Percentiles rank a stretch among this genome's conserved stretches.
Conservation (phyloP, 2,888 invertebrate genomes). For the Orthosia gracilis region DNA sequence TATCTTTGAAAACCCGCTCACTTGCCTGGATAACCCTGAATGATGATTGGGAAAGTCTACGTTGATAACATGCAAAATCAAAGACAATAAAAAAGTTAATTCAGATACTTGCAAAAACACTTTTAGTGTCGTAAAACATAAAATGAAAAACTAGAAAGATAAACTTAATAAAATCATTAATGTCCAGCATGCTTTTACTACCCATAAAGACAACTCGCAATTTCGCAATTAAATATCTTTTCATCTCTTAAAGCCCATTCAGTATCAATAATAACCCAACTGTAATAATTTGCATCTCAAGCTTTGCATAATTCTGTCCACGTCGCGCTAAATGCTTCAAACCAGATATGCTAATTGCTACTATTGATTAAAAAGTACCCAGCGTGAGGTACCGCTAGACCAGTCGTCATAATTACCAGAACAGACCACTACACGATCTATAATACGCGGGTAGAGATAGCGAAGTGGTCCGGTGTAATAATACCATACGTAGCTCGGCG, state of each 20-base stretch:
- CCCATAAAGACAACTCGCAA: slow-evolving; percentile 17
- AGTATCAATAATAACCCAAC: slow-evolving; percentile 52
- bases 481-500: slow-evolving; percentile 81
- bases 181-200: slow-evolving; percentile 4
- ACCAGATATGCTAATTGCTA: slow-evolving; percentile 85
- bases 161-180: slow-evolving; percentile 24
- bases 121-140: neutral
- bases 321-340: slow-evolving; percentile 73
- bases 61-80: slow-evolving; percentile 30
- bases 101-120: neutral
- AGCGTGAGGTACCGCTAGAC: slow-evolving; percentile 84
- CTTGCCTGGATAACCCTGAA: slow-evolving; percentile 32
- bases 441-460: slow-evolving; percentile 84
- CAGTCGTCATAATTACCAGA: slow-evolving; percentile 86
- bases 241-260: slow-evolving; percentile 37
- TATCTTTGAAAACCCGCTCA: slow-evolving; percentile 29
- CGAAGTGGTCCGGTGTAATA: slow-evolving; percentile 85
- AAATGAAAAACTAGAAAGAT: neutral
- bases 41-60: slow-evolving; percentile 27
- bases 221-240: slow-evolving; percentile 34
- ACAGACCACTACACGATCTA: slow-evolving; percentile 74
- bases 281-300: slow-evolving; percentile 58
- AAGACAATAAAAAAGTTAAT: slow-evolving; percentile 4
- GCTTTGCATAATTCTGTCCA: slow-evolving; percentile 70
- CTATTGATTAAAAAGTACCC: slow-evolving; percentile 85